Base-by-base conservation (phyloP, 2,888 invertebrate genomes). In the Lithophane leautieri region DNA sequence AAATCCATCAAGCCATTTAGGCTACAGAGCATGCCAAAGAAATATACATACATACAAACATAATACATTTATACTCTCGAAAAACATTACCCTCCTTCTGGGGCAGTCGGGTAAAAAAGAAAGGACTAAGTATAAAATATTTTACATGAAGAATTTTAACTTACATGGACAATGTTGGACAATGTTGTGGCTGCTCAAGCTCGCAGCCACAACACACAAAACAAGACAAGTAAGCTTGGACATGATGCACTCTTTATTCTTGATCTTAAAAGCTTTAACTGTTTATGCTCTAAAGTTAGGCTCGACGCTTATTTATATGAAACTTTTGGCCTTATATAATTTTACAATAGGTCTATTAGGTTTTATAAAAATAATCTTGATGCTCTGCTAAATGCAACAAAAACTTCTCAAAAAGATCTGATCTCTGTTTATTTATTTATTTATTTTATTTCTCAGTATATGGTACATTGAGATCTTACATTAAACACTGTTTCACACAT, bases 91-190 rank as follows among this genome's bases (percentile, higher is more conserved):
- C n/a, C n/a, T n/a, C n/a, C n/a, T n/a, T n/a, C n/a, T n/a, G n/a
- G n/a, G n/a, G n/a, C n/a, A n/a, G n/a, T n/a, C n/a, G n/a, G n/a
- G n/a, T n/a, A n/a, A n/a, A 68, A 16, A 68, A 68, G 2, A 25
- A n/a, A 25, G 19, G 0, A 34, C 34, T 34, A 4, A 34, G 9
- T 11, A 52, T 22, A 8, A 52, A 67, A 40, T 60, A 9, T 40
- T 34, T 40, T 68, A 0, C 4, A 16, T 16, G 3, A 44, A 14
- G 0, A 22, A n/a, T n/a, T n/a, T 54, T 34, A 47, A 73, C 85
- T 79, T 52, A 85, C 82, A 67, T 67, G 67, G 25, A 81, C 70
- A n/a, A n/a, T n/a, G n/a, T n/a, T n/a, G n/a, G n/a, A n/a, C n/a
- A n/a, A n/a, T n/a, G n/a, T n/a, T n/a, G n/a, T n/a, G n/a, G 25